Evolutionary conservation across 2,113 vertebrate genomes (phyloP).

Genomic region (Caloenas nicobarica): DNA sequence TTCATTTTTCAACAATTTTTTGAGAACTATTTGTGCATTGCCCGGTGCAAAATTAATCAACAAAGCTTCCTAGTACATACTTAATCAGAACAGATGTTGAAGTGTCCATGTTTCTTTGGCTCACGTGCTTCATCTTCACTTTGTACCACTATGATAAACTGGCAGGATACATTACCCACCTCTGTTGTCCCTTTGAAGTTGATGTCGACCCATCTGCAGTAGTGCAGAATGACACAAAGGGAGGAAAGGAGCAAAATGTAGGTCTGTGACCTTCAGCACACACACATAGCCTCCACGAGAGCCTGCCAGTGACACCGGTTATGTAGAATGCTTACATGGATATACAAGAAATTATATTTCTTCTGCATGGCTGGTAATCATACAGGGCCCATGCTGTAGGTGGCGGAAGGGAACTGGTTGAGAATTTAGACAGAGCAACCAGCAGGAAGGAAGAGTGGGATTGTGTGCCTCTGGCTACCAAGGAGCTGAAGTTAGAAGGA

Average conservation of each 20-base stretch:
- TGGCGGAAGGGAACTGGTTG: background rate
- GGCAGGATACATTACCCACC: fast-evolving
- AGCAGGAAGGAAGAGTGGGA: background rate
- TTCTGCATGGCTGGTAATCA: background rate
- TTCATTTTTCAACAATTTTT: background rate
- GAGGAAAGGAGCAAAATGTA: background rate
- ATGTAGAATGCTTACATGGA: too few species aligned
- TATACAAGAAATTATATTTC: background rate
- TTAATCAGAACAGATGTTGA: background rate
- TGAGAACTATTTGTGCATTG: background rate
- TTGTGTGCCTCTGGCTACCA: background rate
- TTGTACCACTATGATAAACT: background rate
- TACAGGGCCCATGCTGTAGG: background rate
- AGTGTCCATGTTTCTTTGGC: background rate
- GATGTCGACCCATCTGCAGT: background rate
- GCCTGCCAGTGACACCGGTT: background rate
- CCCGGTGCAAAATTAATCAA: background rate
- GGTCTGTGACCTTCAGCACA: background rate
- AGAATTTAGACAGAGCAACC: background rate
- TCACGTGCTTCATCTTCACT: background rate
- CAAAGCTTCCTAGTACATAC: background rate
- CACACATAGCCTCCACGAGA: background rate
- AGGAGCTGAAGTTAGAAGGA: background rate
- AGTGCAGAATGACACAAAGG: background rate
- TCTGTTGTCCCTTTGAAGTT: background rate